Evolutionary conservation across 2,797 vertebrate genomes (phyloP).

Genomic region (Argentina silus): DNA sequence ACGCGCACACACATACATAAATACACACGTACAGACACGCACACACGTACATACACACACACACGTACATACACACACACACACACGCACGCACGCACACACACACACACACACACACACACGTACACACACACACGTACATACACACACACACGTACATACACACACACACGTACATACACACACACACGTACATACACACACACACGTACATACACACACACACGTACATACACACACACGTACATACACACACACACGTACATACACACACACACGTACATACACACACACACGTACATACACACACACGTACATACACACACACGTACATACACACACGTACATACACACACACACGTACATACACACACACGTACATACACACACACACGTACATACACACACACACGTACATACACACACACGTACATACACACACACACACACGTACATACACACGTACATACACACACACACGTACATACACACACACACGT

Average conservation of each 20-base stretch:
- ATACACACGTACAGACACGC: too few relatives aligned
- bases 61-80: neutral
- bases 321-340: too few relatives aligned
- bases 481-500: too few relatives aligned
- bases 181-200: neutral
- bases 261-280: neutral
- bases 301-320: slow-evolving; percentile 18
- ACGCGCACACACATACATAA: neutral
- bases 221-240: too few relatives aligned
- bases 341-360: too few relatives aligned
- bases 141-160: neutral
- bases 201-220: too few relatives aligned
- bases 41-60: neutral
- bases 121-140: neutral
- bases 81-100: neutral
- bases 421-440: too few relatives aligned
- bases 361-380: too few relatives aligned
- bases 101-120: neutral
- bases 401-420: too few relatives aligned
- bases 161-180: neutral
- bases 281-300: slow-evolving; percentile 5
- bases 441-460: slow-evolving; percentile 10
- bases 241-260: too few relatives aligned
- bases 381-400: too few relatives aligned
- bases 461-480: too few relatives aligned